A percentile compares a stretch with the other conserved stretches of the same genome.
Conservation (phyloP, 2,888 invertebrate genomes). For the Gymnocheta viridis region DNA sequence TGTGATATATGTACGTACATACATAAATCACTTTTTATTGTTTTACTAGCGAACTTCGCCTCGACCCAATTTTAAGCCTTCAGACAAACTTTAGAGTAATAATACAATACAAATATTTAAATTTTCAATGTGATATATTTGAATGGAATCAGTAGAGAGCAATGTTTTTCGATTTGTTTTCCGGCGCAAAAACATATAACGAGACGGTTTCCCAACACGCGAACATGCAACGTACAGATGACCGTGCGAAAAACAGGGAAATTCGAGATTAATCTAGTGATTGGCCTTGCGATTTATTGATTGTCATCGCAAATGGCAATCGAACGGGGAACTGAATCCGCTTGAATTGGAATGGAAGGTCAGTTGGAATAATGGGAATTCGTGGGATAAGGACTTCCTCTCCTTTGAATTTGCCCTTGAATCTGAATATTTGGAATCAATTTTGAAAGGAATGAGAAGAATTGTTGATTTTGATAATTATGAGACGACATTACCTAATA, state of each 20-base stretch:
- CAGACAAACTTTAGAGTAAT: background rate
- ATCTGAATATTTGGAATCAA: slow-evolving; percentile 57
- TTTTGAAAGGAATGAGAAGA: slow-evolving; percentile 19
- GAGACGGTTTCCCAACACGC: slow-evolving; percentile 4
- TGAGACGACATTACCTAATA: slow-evolving; percentile 20
- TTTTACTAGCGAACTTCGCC: background rate
- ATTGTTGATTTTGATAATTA: slow-evolving; percentile 13
- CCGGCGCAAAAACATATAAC: slow-evolving; percentile 1
- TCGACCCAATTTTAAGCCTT: slow-evolving; percentile 6
- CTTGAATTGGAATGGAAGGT: background rate
- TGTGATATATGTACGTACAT: too few species aligned
- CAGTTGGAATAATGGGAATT: slow-evolving; percentile 1
- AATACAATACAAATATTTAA: background rate
- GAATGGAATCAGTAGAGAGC: background rate
- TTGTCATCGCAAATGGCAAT: too few species aligned
- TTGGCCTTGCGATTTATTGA: background rate
- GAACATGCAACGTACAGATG: too few species aligned
- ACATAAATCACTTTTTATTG: too few species aligned
- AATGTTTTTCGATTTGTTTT: background rate
- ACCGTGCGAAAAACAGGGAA: slow-evolving; percentile 16
- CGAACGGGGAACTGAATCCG: too few species aligned
- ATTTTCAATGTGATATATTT: background rate
- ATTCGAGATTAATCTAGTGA: slow-evolving; percentile 4
- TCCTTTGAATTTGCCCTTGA: slow-evolving; percentile 24
- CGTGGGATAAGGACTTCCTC: background rate